Base-by-base conservation (phyloP, 2,797 vertebrate species). In the Spheniscus humboldti region DNA sequence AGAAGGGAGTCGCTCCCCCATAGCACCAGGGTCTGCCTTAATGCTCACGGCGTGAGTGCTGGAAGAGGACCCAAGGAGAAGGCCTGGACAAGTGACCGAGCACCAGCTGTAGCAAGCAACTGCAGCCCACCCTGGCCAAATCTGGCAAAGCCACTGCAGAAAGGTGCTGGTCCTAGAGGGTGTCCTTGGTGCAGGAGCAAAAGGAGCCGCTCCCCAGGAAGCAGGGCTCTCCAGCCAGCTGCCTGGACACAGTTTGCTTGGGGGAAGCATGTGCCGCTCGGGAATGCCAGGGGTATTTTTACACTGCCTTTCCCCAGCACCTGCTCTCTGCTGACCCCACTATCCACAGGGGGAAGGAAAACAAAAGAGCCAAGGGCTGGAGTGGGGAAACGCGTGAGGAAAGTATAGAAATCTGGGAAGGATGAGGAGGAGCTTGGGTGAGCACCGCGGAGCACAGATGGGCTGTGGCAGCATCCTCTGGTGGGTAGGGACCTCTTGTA, bases 41-140 rank as follows among this genome's bases (percentile, higher is more conserved):
- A 11, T 1, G 4, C 6, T 59, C 11, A 3, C 13, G 27, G 11
- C 0, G 2, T 23, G 31, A 72, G 24, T 0, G 0, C 31, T 63
- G n/a, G 35, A 6, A 35, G 4, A 43, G 20, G 24, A 43, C n/a
- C 18, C 0, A 0, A 67, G 56, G 37, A 77, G 30, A 81, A 48
- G 25, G 66, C 11, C 23, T 27, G 20, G n/a, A 11, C 8, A 50
- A 66, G 30, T 55, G 47, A 74, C 35, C 27, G 18, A 63, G 28
- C 17, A 7, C 25, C 22, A 76, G 8, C 13, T 52, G 10, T 9
- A 53, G 31, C 48, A 82, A 45, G 45, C 5, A 59, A 33, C 71
- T 5, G 4, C 53, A 56, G 24, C 48, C 18, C 15, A 52, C 31
- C 18, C 28, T 19, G 28, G 27, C 28, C 50, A 64, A 79, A 75